Base-by-base conservation (phyloP, 1,140 invertebrate genomes). In the Heterodera carotae region DNA sequence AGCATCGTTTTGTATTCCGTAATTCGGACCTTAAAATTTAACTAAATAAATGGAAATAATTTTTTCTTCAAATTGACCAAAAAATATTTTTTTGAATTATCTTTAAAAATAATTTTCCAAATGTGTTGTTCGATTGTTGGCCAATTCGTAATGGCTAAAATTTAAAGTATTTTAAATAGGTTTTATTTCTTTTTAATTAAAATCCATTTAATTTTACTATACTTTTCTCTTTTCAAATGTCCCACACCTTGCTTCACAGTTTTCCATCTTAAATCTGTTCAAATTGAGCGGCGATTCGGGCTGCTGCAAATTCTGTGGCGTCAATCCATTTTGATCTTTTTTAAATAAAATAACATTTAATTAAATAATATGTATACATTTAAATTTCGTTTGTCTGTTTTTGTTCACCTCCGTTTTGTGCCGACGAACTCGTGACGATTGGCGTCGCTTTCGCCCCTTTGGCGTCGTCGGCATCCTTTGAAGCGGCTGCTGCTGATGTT, bases 1-100 rank as follows among this genome's bases (percentile, higher is more conserved):
- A 99, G 98, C 84, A 99, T 89, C 48, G 93, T 93, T 89, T 99
- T 99, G 90, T 99, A 99, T 89, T 99, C 97, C 27, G 95, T 98
- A 88, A 99, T 98, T 31, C 31, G 69, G 18, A 53, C 56, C 27
- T 71, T 71, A 33, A 34, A n/a, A n/a, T n/a, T n/a, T n/a, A n/a
- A n/a, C n/a, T n/a, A n/a, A n/a, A n/a, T n/a, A n/a, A n/a, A n/a
- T n/a, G n/a, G n/a, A n/a, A n/a, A n/a, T n/a, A n/a, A n/a, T n/a
- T n/a, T n/a, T n/a, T n/a, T n/a, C n/a, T n/a, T n/a, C n/a, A n/a
- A n/a, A n/a, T n/a, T n/a, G n/a, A n/a, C n/a, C n/a, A n/a, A n/a
- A n/a, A n/a, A n/a, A n/a, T n/a, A n/a, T n/a, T n/a, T n/a, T n/a
- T n/a, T n/a, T n/a, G n/a, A n/a, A n/a, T n/a, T n/a, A n/a, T n/a